Base-by-base conservation (phyloP, 2,797 vertebrate genomes). In the Girardinus metallicus region DNA sequence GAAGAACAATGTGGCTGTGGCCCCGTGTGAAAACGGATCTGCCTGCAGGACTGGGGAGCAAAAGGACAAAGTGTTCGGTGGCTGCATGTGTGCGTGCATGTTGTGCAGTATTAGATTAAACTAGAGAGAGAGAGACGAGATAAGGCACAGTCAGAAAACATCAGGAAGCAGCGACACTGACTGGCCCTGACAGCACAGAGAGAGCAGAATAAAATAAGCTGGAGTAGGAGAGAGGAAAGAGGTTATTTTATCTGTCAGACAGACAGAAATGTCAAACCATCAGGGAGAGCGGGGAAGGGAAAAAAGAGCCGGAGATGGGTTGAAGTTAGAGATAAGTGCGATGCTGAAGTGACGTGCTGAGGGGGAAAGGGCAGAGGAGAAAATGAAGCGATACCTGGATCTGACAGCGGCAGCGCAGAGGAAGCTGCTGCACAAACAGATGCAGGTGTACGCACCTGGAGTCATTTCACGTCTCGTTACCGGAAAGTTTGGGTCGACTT, bases 1-100 rank as follows among this genome's bases (percentile, higher is more conserved):
- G 66, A 80, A 92, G 90, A 93, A 94, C 91, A 94, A 92, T 88
- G 78, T 81, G 29, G 82, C 53, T 31, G n/a, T 39, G 39, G 79
- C 75, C 73, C 77, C 1, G 29, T 31, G 57, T 77, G 84, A 84
- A 83, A 83, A 79, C 83, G 43, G 16, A 75, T 72, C 74, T 36
- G 72, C 76, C 76, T 83, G 73, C 83, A 87, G 80, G 76, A 80
- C 64, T 57, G 66, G 73, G 71, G 55, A 79, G 80, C 66, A 18
- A 76, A 75, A 86, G 79, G 53, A 16, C 43, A 62, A 55, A 29
- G 26, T 57, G 26, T 36, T 29, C 26, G 47, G 47, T 18, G 12
- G 10, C 36, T 2, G 64, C 62, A 49, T 10, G 36, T 74, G 43
- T 75, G 73, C 55, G 43, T 29, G 44, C 10, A 8, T 80, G 75